Evolutionary conservation across 2,888 invertebrate species (phyloP).

Genomic region (Hesperia comma): DNA sequence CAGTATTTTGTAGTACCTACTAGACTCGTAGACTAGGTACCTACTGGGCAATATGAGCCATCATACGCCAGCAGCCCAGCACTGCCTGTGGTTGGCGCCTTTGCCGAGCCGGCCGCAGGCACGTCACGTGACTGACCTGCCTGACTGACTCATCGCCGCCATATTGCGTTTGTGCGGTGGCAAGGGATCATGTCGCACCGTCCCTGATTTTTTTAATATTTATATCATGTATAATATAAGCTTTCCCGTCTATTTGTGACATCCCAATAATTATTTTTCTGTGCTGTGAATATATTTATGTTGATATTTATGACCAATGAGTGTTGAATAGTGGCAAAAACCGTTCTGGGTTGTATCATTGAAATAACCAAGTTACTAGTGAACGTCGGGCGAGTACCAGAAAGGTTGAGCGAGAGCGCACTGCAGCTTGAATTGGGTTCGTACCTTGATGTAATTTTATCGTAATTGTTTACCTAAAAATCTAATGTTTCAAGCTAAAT

Average conservation of each 20-base stretch:
- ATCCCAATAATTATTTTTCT: conserved; percentile 35
- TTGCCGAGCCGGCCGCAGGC: conserved; percentile 6
- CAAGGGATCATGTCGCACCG: conserved; percentile 56
- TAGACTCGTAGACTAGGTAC: too few species aligned
- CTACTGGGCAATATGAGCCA: too few species aligned
- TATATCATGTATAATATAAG: conserved; percentile 48
- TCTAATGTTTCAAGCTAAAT: conserved; percentile 36
- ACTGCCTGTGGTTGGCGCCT: conserved; percentile 2
- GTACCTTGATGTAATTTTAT: conserved; percentile 30
- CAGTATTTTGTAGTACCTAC: too few species aligned
- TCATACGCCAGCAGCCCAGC: too few species aligned
- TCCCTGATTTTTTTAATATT: conserved; percentile 58
- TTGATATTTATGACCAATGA: conserved; percentile 42
- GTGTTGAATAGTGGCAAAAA: conserved; percentile 47
- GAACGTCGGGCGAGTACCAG: conserved; percentile 59
- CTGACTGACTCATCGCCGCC: conserved; percentile 56
- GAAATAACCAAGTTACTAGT: conserved; percentile 66
- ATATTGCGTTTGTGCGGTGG: conserved; percentile 69
- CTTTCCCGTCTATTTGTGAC: conserved; percentile 42
- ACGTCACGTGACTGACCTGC: conserved; percentile 64
- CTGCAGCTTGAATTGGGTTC: conserved; percentile 54
- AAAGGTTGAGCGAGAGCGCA: conserved; percentile 60
- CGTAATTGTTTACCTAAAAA: conserved; percentile 26
- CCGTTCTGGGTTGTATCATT: conserved; percentile 64
- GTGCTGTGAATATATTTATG: conserved; percentile 39